Percentiles rank a stretch among this genome's conserved stretches.
phyloP scores from a whole-genome alignment of 1,140 invertebrate species.

The Phymorhynchus buccinoides region DNA sequence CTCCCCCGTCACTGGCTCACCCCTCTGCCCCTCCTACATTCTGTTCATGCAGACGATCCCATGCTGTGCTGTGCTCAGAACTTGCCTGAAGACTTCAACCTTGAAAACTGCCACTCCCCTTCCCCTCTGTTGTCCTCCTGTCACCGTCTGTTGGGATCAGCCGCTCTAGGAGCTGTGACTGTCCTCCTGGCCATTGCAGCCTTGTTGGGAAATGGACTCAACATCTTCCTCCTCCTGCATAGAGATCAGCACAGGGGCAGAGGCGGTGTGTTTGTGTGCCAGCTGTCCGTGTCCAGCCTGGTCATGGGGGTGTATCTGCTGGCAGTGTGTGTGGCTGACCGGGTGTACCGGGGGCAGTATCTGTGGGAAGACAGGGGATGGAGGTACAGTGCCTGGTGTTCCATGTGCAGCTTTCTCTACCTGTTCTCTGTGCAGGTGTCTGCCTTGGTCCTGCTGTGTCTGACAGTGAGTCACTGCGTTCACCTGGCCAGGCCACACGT shows the following conservation, averaged over 20 bases:
- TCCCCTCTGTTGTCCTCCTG: constrained; percentile 29
- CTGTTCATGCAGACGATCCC: background rate
- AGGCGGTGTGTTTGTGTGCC: no score
- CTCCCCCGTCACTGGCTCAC: constrained; percentile 28
- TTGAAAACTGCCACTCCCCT: background rate
- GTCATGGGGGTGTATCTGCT: background rate
- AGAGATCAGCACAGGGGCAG: no score
- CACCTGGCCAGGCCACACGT: no score
- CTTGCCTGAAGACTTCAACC: background rate
- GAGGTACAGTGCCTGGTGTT: constrained; percentile 46
- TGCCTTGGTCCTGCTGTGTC: no score
- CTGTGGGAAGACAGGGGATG: constrained; percentile 43
- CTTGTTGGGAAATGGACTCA: no score
- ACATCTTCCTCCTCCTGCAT: no score
- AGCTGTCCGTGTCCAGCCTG: background rate
- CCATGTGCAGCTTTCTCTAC: no score
- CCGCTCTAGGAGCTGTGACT: no score
- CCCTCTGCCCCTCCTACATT: background rate
- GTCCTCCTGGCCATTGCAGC: constrained; percentile 39
- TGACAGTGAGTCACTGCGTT: no score
- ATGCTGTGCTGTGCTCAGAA: background rate
- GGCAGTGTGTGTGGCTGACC: constrained; percentile 51
- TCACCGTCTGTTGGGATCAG: constrained; percentile 45
- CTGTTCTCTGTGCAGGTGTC: constrained; percentile 41
- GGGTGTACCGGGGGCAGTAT: background rate